A percentile compares a stretch with the other conserved stretches of the same genome.
These are phyloP conservation scores for Acholoe squamosa DNA, from an alignment of 2,888 invertebrate species.

Conservation along the genomic window DNA sequence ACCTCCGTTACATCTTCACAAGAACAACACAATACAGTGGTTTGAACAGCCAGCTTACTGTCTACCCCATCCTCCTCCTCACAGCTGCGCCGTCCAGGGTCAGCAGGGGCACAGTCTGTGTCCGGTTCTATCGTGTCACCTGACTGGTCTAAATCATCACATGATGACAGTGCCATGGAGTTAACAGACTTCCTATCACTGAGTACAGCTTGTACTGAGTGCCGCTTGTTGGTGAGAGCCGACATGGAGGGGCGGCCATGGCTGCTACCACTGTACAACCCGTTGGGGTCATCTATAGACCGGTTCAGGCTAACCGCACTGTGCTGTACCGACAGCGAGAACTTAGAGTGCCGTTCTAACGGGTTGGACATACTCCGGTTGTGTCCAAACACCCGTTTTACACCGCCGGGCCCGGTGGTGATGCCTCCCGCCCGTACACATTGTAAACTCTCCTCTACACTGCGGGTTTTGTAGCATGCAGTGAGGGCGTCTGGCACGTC, in stretches of 20 bases:
- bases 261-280: not conserved
- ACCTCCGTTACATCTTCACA: not conserved
- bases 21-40: not conserved
- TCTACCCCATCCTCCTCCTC: not conserved
- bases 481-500: slow-evolving; percentile 40
- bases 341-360: slow-evolving; percentile 45
- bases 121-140: slow-evolving; percentile 40
- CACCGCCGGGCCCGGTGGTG: not conserved
- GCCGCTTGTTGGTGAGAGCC: not conserved
- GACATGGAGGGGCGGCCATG: not conserved
- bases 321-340: slow-evolving; percentile 16
- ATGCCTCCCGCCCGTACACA: not conserved
- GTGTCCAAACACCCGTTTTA: slow-evolving; percentile 23
- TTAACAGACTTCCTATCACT: not conserved
- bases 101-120: not conserved
- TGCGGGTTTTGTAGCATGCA: slow-evolving; percentile 19
- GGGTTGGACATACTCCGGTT: slow-evolving; percentile 56
- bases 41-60: not conserved
- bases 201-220: slow-evolving; percentile 3
- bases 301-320: slow-evolving; percentile 30
- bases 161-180: not conserved
- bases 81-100: not conserved
- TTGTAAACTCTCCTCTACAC: slow-evolving; percentile 31
- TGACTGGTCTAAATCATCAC: slow-evolving; percentile 6
- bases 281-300: slow-evolving; percentile 27